A percentile compares a stretch with the other conserved stretches of the same genome.
Conservation (phyloP, 2,797 vertebrate genomes). For the Melopsittacus undulatus region DNA sequence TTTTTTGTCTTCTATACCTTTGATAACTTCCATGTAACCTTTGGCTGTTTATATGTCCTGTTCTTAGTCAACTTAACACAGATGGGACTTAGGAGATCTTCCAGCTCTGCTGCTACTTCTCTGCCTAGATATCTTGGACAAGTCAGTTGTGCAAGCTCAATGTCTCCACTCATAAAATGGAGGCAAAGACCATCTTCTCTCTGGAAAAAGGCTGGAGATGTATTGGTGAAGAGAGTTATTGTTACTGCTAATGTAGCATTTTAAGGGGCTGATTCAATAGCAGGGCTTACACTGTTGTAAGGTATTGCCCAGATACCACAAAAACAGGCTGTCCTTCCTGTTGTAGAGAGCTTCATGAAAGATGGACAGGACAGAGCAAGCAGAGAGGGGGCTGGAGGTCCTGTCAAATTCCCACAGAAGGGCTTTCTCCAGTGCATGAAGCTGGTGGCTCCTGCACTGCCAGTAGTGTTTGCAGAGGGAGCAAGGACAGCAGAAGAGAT, state of each 20-base stretch:
- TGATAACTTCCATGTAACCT: not conserved
- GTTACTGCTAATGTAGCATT: not conserved
- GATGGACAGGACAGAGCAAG: not conserved
- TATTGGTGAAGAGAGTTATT: not conserved
- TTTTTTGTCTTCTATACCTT: not conserved
- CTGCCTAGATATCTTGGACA: not conserved
- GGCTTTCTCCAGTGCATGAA: not conserved
- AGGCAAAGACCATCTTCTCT: not conserved
- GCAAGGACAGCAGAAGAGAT: not conserved
- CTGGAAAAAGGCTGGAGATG: not conserved
- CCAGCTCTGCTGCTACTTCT: not conserved
- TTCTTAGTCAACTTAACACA: not conserved
- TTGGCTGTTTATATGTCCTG: not conserved
- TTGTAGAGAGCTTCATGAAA: not conserved
- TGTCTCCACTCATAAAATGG: not conserved
- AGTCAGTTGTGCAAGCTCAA: not conserved
- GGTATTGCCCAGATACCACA: not conserved
- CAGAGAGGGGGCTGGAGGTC: not conserved
- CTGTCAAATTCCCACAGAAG: not conserved
- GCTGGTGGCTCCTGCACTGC: not conserved
- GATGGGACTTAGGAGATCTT: not conserved
- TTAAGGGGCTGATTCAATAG: not conserved
- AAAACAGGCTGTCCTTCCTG: not conserved
- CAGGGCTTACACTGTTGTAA: not conserved
- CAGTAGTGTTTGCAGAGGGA: not conserved